A percentile compares a stretch with the other conserved stretches of the same genome.
Evolutionary conservation across 2,888 invertebrate species (phyloP).

Genomic region (Agrotis segetum): DNA sequence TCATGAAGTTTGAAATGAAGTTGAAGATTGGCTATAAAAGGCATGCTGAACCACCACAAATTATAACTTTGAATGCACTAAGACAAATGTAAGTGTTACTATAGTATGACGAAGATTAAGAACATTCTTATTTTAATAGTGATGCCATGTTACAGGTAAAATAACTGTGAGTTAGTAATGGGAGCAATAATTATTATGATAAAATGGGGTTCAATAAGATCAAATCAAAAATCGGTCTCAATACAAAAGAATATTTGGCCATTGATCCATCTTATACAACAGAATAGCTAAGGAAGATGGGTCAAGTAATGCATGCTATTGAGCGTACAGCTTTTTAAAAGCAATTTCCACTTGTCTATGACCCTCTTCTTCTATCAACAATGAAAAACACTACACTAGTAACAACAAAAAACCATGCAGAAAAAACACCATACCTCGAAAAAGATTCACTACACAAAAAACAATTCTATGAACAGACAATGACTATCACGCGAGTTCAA

Average conservation of each 20-base stretch:
- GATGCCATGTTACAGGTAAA: too few relatives aligned
- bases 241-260: background rate
- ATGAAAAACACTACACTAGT: background rate
- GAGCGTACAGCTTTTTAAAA: background rate
- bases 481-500: background rate
- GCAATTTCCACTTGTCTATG: background rate
- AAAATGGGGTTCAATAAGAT: background rate
- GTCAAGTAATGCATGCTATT: too few relatives aligned
- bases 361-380: background rate
- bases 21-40: background rate
- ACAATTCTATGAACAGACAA: slow-evolving; percentile 13
- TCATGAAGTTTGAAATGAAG: background rate
- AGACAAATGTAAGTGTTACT: too few relatives aligned
- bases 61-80: too few relatives aligned
- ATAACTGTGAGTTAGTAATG: too few relatives aligned
- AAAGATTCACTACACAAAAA: background rate
- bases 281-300: too few relatives aligned
- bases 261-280: background rate
- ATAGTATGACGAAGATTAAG: too few relatives aligned
- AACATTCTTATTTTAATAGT: too few relatives aligned
- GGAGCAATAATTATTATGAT: too few relatives aligned
- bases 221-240: background rate
- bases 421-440: slow-evolving; percentile 10
- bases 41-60: background rate
- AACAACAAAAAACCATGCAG: background rate